phyloP scores from a whole-genome alignment of 1,140 invertebrate genomes.

The Alviniconcha marisindica region DNA sequence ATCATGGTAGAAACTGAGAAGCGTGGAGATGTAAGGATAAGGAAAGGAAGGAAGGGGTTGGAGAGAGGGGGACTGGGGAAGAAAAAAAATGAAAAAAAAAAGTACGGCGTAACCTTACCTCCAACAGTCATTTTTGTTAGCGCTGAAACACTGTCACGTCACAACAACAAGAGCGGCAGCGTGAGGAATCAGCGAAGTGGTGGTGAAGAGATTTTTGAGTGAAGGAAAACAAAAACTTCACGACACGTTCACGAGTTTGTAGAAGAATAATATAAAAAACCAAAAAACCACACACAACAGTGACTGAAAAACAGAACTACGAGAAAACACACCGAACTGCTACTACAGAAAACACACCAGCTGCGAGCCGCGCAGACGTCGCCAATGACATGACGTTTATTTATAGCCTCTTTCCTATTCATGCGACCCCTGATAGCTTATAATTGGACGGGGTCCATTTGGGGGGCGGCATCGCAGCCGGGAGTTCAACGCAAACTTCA shows the following conservation, averaged over 20 bases:
- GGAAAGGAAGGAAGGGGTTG: background rate
- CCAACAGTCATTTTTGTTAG: conserved; percentile 27
- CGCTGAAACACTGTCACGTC: background rate
- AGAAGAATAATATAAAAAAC: conserved; percentile 4
- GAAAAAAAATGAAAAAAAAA: conserved; percentile 11
- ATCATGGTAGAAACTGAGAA: background rate
- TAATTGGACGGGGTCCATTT: conserved; percentile 27
- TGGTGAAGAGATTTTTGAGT: conserved; percentile 14
- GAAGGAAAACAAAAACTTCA: conserved; percentile 2
- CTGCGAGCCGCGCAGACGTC: background rate
- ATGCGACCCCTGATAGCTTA: conserved; percentile 24
- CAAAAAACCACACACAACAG: conserved; percentile 34
- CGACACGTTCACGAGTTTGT: background rate
- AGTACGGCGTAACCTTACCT: conserved; percentile 21
- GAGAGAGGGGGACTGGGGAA: background rate
- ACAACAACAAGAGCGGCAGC: conserved; percentile 11
- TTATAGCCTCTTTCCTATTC: conserved; percentile 33
- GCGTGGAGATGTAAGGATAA: background rate
- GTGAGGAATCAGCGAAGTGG: background rate
- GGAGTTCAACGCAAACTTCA: background rate
- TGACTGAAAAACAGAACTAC: conserved; percentile 32
- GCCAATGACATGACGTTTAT: conserved; percentile 27
- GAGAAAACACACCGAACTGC: conserved; percentile 1
- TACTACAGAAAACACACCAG: conserved; percentile 32
- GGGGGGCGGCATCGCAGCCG: background rate